These are phyloP conservation scores for Pholis gunnellus DNA, from an alignment of 2,113 vertebrate genomes.

Conservation along the genomic window DNA sequence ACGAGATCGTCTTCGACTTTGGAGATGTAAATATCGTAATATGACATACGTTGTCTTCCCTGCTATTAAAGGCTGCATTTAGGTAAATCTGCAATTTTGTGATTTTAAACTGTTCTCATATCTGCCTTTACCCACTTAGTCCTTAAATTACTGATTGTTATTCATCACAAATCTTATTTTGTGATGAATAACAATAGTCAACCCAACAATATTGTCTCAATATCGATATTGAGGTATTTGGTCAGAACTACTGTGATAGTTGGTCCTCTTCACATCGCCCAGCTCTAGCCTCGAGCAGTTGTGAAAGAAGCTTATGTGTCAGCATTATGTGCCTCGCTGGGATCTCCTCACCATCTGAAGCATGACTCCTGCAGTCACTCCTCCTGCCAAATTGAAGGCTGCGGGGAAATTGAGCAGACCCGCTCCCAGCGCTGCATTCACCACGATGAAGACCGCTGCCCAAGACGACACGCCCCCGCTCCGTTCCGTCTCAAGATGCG, in stretches of 20 bases:
- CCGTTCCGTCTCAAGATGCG: slow-evolving; percentile 60
- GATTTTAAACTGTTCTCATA: neutral
- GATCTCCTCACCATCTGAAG: slow-evolving; percentile 90
- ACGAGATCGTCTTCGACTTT: neutral
- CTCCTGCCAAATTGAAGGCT: slow-evolving; percentile 93
- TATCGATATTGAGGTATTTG: neutral
- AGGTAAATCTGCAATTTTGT: neutral
- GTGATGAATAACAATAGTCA: neutral
- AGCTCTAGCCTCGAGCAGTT: neutral
- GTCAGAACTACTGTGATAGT: neutral
- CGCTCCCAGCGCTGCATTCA: slow-evolving; percentile 95
- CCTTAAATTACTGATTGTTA: neutral
- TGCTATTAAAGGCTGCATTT: neutral
- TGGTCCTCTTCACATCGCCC: no score
- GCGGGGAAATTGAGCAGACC: slow-evolving; percentile 98
- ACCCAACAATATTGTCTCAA: neutral
- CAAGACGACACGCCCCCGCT: slow-evolving; percentile 74
- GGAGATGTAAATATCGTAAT: neutral
- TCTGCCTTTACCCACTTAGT: neutral
- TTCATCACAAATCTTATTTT: neutral
- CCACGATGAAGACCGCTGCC: slow-evolving; percentile 94
- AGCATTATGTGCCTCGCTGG: neutral
- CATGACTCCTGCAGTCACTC: slow-evolving; percentile 87
- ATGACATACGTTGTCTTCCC: neutral
- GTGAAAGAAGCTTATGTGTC: neutral